These are phyloP conservation scores for Patella pellucida DNA, from an alignment of 2,888 invertebrate genomes.

Conservation along the genomic window DNA sequence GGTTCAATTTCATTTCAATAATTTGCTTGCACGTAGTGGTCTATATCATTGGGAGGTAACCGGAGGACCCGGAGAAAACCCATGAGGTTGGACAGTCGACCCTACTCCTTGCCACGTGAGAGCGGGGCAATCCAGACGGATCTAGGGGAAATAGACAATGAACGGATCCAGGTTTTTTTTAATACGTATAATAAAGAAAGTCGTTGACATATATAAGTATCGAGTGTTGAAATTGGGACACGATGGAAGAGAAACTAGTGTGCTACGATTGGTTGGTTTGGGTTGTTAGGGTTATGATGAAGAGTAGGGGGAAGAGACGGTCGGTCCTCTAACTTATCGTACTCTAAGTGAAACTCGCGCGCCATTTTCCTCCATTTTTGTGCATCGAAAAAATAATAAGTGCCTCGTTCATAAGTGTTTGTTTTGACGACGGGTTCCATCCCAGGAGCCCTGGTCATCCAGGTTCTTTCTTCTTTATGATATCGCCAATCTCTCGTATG, in stretches of 20 bases:
- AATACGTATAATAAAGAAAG: no score
- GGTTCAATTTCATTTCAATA: no score
- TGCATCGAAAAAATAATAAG: slow-evolving; percentile 99
- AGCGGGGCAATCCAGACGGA: no score
- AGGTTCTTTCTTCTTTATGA: slow-evolving; percentile 98
- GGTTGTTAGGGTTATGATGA: slow-evolving; percentile 55
- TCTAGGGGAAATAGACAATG: no score
- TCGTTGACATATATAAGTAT: no score
- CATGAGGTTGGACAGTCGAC: no score
- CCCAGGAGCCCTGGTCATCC: slow-evolving; percentile 98
- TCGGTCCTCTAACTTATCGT: slow-evolving; percentile 97
- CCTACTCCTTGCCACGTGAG: no score
- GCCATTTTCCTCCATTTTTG: slow-evolving; percentile 99
- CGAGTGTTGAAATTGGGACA: no score
- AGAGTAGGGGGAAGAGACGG: slow-evolving; percentile 74
- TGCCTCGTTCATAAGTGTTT: slow-evolving; percentile 95
- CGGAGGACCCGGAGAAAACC: no score
- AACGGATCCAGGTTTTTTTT: no score
- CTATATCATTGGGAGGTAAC: no score
- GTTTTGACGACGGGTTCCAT: slow-evolving; percentile 95
- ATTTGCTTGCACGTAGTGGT: no score
- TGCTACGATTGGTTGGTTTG: slow-evolving; percentile 23
- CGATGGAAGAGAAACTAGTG: slow-evolving; percentile 8
- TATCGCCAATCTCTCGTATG: slow-evolving; percentile 99
- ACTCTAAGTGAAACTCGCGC: slow-evolving; percentile 98